Evolutionary conservation across 2,888 invertebrate genomes (phyloP).

Genomic region (Gymnosoma rotundatum): DNA sequence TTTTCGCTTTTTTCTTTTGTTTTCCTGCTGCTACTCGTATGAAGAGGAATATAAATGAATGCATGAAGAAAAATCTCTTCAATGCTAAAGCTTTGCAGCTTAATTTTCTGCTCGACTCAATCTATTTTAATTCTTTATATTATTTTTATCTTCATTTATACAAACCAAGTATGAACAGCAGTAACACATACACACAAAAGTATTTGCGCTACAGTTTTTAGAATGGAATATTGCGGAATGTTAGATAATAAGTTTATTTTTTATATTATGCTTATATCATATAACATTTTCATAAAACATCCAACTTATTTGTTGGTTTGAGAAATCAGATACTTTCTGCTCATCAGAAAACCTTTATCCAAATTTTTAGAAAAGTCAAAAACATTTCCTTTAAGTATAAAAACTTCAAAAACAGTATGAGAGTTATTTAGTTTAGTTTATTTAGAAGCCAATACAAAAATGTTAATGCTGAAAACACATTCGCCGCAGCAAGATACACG

Average conservation of each 20-base stretch:
- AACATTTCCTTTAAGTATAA: too few species aligned
- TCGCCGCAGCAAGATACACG: too few species aligned
- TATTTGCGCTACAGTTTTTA: constrained; percentile 20
- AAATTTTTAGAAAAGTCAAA: too few species aligned
- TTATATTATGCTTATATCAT: too few species aligned
- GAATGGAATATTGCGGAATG: constrained; percentile 6
- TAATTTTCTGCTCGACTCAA: constrained; percentile 70
- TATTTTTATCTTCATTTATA: constrained; percentile 66
- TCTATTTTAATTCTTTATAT: constrained; percentile 68
- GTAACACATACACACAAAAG: not conserved
- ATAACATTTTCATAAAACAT: too few species aligned
- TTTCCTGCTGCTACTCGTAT: constrained; percentile 4
- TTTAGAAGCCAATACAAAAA: too few species aligned
- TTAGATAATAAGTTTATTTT: not conserved
- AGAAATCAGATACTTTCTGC: too few species aligned
- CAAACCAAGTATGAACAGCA: constrained; percentile 17
- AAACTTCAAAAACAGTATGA: too few species aligned
- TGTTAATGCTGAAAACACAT: too few species aligned
- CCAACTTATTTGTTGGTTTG: too few species aligned
- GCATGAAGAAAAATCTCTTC: constrained; percentile 58
- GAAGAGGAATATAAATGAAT: constrained; percentile 39
- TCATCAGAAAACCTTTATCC: too few species aligned
- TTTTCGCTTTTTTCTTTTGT: constrained; percentile 14
- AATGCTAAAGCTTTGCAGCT: constrained; percentile 65
- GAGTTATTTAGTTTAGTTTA: too few species aligned